Evolutionary conservation across 92 coral and sea anemone species (phyloP).

Genomic region (Epizoanthus rinbou): DNA sequence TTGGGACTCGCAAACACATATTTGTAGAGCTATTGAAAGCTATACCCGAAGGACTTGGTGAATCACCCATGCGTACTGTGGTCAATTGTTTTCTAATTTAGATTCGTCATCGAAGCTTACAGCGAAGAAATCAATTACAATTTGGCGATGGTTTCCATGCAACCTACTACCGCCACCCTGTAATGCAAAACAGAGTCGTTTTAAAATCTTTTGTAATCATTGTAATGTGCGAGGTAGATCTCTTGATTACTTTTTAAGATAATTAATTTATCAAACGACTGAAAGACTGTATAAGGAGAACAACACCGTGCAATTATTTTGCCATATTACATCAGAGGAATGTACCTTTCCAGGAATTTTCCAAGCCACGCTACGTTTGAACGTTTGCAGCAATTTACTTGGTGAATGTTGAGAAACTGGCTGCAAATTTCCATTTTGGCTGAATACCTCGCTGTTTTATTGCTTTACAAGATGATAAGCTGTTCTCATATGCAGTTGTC

Average conservation of each 20-base stretch:
- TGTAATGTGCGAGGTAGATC: not conserved
- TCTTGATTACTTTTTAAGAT: not conserved
- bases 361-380: no score
- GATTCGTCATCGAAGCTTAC: not conserved
- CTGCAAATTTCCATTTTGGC: no score
- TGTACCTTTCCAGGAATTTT: no score
- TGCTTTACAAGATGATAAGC: no score
- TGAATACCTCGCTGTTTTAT: no score
- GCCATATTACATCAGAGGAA: no score
- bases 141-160: constrained; percentile 8
- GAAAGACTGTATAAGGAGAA: no score
- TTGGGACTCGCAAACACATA: not conserved
- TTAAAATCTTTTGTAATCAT: not conserved
- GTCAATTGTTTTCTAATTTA: not conserved
- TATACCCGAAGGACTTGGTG: constrained; percentile 32
- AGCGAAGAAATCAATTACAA: constrained; percentile 8
- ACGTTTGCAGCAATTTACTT: no score
- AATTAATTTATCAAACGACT: not conserved
- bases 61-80: not conserved
- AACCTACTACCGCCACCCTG: not conserved
- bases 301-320: no score
- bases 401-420: no score
- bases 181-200: not conserved
- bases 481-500: no score
- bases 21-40: constrained; percentile 4